phyloP scores from a whole-genome alignment of 2,797 vertebrate species.

The Enteromius treurensis region DNA sequence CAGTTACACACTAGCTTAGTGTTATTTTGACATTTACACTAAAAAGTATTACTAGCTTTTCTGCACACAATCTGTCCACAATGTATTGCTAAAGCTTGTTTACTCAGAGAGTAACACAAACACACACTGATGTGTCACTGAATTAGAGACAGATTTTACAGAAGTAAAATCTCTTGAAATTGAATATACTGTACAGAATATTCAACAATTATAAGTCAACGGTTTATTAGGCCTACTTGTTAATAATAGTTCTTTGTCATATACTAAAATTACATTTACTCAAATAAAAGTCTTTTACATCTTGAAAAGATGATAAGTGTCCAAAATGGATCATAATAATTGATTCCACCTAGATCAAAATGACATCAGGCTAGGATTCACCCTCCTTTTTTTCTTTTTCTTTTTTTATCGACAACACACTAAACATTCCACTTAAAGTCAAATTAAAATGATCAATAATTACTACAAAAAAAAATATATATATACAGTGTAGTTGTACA shows the following conservation, averaged over 20 bases:
- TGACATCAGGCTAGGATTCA: not conserved
- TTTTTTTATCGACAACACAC: not conserved
- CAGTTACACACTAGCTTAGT: conserved; percentile 17
- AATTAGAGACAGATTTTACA: not conserved
- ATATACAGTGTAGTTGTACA: conserved; percentile 14
- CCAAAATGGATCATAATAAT: not conserved
- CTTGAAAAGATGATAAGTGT: not conserved
- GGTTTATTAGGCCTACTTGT: not conserved
- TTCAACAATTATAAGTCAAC: not conserved
- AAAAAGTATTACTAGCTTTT: conserved; percentile 2
- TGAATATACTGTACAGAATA: conserved; percentile 6
- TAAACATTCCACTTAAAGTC: conserved; percentile 1
- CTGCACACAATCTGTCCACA: conserved; percentile 11
- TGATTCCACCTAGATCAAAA: not conserved
- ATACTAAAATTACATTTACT: not conserved
- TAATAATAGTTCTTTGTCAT: not conserved
- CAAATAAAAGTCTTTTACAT: not conserved
- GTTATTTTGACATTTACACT: conserved; percentile 33
- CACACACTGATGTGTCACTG: not conserved
- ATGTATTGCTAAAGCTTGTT: conserved; percentile 21
- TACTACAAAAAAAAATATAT: conserved; percentile 5
- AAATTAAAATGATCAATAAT: conserved; percentile 8
- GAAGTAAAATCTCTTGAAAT: not conserved
- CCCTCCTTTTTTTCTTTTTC: not conserved
- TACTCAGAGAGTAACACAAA: not conserved